Percentiles rank a stretch among this genome's conserved stretches.
Conservation (phyloP, 2,797 vertebrate genomes). For the Clarias pachynema region DNA sequence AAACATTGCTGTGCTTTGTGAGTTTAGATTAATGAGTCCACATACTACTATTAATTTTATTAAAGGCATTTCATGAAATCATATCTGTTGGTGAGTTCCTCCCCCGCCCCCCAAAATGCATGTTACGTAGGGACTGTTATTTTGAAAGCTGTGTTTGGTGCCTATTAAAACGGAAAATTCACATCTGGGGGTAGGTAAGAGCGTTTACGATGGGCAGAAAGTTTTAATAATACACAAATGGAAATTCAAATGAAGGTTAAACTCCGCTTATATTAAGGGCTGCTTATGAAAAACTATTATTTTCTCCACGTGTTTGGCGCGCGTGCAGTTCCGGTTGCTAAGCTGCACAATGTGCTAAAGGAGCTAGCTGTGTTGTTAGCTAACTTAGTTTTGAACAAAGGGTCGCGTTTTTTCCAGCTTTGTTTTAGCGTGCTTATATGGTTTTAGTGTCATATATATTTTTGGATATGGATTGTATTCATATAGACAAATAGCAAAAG, state of each 20-base stretch:
- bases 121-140: conserved; percentile 34
- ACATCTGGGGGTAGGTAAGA: neutral
- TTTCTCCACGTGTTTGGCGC: neutral
- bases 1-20: neutral
- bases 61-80: conserved; percentile 2
- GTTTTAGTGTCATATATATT: neutral
- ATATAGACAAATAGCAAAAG: neutral
- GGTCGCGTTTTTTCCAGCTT: neutral
- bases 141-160: conserved; percentile 19
- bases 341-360: neutral
- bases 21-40: neutral
- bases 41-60: neutral
- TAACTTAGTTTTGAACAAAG: neutral
- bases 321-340: neutral
- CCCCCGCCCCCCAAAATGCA: too few relatives aligned
- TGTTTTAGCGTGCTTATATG: neutral
- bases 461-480: neutral
- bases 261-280: conserved; percentile 35
- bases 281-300: neutral
- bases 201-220: neutral
- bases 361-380: neutral
- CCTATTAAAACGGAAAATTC: conserved; percentile 38
- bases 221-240: conserved; percentile 14
- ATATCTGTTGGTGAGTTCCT: neutral
- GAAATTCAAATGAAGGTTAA: conserved; percentile 18